Conservation (phyloP, 2,113 vertebrate species). For the Gallinago jamesoni region DNA sequence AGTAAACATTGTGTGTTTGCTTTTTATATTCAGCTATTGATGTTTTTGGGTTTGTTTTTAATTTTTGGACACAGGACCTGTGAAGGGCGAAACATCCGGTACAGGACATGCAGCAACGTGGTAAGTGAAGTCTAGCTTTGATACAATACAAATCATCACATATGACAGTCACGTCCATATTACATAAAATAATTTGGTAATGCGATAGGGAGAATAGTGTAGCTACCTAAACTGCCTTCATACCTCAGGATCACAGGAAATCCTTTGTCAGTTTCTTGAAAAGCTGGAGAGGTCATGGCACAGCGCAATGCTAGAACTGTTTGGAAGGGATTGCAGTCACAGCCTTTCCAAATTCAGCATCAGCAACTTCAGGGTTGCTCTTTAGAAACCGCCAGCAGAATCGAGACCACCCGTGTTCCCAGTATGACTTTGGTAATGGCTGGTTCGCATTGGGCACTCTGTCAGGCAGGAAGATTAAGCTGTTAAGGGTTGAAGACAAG, state of each 20-base stretch:
- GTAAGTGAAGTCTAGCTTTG: constrained; percentile 77
- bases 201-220: not conserved
- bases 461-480: not conserved
- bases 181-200: not conserved
- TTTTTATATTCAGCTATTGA: constrained; percentile 16
- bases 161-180: not conserved
- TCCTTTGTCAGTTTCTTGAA: not conserved
- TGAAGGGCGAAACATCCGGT: constrained; percentile 95
- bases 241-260: not conserved
- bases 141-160: not conserved
- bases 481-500: not conserved
- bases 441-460: not conserved
- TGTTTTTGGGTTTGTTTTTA: not conserved
- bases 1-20: not conserved
- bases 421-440: not conserved
- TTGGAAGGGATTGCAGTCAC: not conserved
- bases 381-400: not conserved
- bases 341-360: not conserved
- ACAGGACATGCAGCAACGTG: constrained; percentile 97
- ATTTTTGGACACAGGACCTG: constrained; percentile 83
- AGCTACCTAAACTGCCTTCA: not conserved
- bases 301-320: not conserved
- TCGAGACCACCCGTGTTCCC: not conserved
- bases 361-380: not conserved
- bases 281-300: not conserved